A percentile compares a stretch with the other conserved stretches of the same genome.
Evolutionary conservation across 2,888 invertebrate species (phyloP).

Genomic region (Cabera pusaria): DNA sequence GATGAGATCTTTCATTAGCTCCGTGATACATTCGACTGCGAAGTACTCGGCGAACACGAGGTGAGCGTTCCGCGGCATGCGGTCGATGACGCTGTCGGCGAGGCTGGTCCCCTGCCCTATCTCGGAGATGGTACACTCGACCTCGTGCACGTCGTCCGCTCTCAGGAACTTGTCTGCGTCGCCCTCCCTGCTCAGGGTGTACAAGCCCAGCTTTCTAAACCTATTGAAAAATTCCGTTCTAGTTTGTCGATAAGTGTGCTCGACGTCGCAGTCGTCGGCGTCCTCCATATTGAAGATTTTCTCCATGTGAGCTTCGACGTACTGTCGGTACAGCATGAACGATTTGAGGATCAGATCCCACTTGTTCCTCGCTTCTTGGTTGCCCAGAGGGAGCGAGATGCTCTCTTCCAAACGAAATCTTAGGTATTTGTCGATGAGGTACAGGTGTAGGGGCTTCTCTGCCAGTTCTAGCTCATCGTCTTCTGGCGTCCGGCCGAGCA

Average conservation of each 20-base stretch:
- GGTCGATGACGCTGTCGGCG: constrained; percentile 39
- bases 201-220: constrained; percentile 45
- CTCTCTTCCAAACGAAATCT: constrained; percentile 37
- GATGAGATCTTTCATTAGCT: constrained; percentile 25
- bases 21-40: constrained; percentile 35
- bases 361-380: constrained; percentile 29
- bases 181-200: constrained; percentile 40
- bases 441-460: constrained; percentile 47
- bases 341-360: constrained; percentile 36
- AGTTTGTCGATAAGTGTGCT: constrained; percentile 10
- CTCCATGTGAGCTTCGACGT: constrained; percentile 39
- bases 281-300: constrained; percentile 31
- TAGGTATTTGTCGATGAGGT: constrained; percentile 45
- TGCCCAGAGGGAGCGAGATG: constrained; percentile 32
- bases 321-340: constrained; percentile 35
- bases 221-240: constrained; percentile 34
- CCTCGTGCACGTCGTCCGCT: constrained; percentile 36
- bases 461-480: constrained; percentile 37
- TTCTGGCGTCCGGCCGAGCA: constrained; percentile 30
- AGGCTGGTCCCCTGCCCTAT: constrained; percentile 36
- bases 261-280: constrained; percentile 19
- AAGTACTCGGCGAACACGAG: constrained; percentile 46
- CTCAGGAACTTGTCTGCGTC: constrained; percentile 39
- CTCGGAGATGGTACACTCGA: constrained; percentile 34
- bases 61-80: constrained; percentile 43